Percentiles rank a stretch among this genome's conserved stretches.
These are phyloP conservation scores for Mormyrops boulengeri DNA, from an alignment of 2,797 vertebrate species.

Conservation along the genomic window DNA sequence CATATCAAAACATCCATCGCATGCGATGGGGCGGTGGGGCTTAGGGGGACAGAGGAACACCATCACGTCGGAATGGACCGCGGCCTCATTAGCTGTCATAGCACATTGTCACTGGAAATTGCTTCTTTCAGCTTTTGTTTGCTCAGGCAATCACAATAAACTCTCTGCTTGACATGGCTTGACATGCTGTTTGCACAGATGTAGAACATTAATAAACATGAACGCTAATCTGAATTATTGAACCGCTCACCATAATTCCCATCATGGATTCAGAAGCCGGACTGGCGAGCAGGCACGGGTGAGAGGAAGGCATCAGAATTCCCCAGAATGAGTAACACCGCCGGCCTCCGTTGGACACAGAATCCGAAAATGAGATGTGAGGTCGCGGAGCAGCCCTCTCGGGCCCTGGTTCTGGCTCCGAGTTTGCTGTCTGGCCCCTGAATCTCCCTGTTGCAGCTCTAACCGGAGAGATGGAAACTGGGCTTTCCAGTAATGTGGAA, in stretches of 20 bases:
- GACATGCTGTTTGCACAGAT: constrained; percentile 99
- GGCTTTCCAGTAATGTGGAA: not conserved
- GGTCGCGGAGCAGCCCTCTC: constrained; percentile 60
- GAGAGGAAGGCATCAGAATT: constrained; percentile 70
- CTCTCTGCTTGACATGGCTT: constrained; percentile 99
- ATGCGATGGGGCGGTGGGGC: constrained; percentile 66
- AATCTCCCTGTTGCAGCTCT: not conserved
- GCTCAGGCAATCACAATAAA: constrained; percentile 99
- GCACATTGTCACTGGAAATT: constrained; percentile 99
- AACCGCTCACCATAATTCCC: constrained; percentile 93
- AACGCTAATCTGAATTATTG: constrained; percentile 99
- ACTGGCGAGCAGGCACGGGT: constrained; percentile 60
- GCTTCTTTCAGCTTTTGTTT: constrained; percentile 99
- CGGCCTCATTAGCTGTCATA: constrained; percentile 98
- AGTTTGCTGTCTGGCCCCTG: not conserved
- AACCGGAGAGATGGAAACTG: not conserved
- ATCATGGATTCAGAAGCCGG: constrained; percentile 86
- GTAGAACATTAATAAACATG: constrained; percentile 99
- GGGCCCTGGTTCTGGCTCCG: constrained; percentile 59
- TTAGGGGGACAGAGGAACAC: constrained; percentile 72
- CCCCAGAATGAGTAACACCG: constrained; percentile 64
- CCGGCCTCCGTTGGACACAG: constrained; percentile 77
- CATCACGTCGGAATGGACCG: constrained; percentile 91
- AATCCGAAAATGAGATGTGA: constrained; percentile 82
- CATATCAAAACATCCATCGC: constrained; percentile 95